Evolutionary conservation across 2,113 vertebrate genomes (phyloP), one percentile per base, ranked within the genome.

Genomic region (Chloroceryle aenea): DNA sequence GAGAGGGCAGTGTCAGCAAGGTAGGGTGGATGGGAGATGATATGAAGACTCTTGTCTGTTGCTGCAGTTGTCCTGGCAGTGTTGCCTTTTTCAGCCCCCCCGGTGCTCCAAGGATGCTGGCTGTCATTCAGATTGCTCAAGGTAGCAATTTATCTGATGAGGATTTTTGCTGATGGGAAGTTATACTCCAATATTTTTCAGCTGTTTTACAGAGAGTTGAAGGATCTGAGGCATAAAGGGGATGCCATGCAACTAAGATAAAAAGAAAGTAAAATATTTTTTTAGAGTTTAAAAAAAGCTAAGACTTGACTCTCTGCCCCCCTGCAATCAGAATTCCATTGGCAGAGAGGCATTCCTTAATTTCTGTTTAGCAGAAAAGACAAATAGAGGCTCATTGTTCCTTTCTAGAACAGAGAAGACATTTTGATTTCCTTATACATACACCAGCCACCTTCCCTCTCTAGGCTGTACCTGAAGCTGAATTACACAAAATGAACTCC

Each of bases 251-350:
- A 81, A 71, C 40, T 43, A 59, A 59, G 58, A 72, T 40, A 40
- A 83, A 94, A 85, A 78, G 40, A 85, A 81, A 82, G 43, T 36
- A 71, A n/a, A 86, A 89, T 53, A 29, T 29, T 30, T 55, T 55
- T 27, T 29, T 23, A 2, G 5, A 4, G 1, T 3, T 1, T 7
- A 16, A 43, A 43, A 52, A 50, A 12, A 42, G 3, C 5, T 15
- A 55, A 21, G 15, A 47, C 10, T 63, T 42, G 13, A 59, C 8
- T 79, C 32, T 66, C 27, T 59, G 6, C 56, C 10, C 20, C 67
- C 15, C 21, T 72, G 25, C 47, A 56, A 20, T 47, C 38, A 56
- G 47, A 89, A 85, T 20, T 86, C 42, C 32, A 32, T 18, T 71
- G 52, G 21, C 26, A 36, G 23, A 58, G 25, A 34, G 9, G 21